Base-by-base conservation (phyloP, 2,113 vertebrate genomes). In the Nycticryphes semicollaris region DNA sequence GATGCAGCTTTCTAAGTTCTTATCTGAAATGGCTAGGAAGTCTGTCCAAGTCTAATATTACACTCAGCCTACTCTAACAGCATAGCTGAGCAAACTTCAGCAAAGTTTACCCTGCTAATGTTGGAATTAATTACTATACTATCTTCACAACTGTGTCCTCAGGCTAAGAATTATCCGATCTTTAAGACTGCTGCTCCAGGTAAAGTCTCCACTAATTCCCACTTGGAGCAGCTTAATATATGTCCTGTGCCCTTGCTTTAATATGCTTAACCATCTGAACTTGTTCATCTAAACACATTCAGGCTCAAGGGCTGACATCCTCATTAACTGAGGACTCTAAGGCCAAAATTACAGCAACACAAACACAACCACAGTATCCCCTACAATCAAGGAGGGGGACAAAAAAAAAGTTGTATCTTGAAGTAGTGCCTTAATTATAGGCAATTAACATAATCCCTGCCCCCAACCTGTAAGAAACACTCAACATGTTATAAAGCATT, bases 241-340 rank as follows among this genome's bases (percentile, higher is more conserved):
- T 39, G 60, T 95, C 87, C 93, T 84, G 51, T 13, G 1, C 69
- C 77, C 77, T 87, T 92, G 56, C 48, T 91, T 78, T 94, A 97
- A 94, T 87, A 51, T 5, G 33, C 64, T 94, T 95, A 97, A 92
- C 57, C 66, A 66, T 94, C 53, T 94, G 94, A 96, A 97, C 89
- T 91, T 82, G 59, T 48, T 94, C 64, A 90, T 88, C 79, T 84
- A 47, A 30, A 63, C 15, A 56, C 27, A 73, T 18, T 67, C 68
- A 92, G 84, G 43, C 76, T 93, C 72, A 94, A 90, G 68, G 63
- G 37, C 43, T 89, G 89, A 89, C 68, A 94, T 81, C 35, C 81
- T 94, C 60, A 74, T 90, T 94, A 91, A 67, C 50, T 13, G 64
- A 78, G 47, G 63, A 68, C 33, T 77, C 64, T 18, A 48, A 73